Evolutionary conservation across 2,888 invertebrate genomes (phyloP).

Genomic region (Conus canariensis): DNA sequence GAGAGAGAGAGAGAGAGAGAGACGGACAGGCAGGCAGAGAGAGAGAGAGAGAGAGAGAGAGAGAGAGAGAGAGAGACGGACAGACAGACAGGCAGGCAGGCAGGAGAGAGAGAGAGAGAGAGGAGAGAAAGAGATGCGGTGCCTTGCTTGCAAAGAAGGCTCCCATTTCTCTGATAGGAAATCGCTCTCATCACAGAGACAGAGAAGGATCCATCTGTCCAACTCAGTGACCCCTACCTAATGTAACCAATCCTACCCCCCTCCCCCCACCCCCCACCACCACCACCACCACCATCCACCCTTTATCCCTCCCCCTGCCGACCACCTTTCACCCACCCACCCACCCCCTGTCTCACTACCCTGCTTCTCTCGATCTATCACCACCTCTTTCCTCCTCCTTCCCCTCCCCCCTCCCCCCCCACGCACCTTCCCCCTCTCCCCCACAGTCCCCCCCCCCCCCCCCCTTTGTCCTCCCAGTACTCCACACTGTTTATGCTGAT

Average conservation of each 20-base stretch:
- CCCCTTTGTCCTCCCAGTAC: not conserved
- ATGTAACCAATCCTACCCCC: no score
- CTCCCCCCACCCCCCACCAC: no score
- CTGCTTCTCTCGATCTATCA: not conserved
- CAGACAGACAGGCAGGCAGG: not conserved
- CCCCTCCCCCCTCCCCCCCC: not conserved
- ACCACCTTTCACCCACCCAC: no score
- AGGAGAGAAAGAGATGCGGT: not conserved
- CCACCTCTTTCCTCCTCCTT: not conserved
- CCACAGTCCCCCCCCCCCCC: not conserved
- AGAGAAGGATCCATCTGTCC: no score
- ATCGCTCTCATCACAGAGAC: no score
- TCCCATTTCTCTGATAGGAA: no score
- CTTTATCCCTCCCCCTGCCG: no score
- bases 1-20: not conserved
- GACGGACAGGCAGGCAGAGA: no score
- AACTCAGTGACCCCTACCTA: no score
- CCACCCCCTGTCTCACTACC: no score
- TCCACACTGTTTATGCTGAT: not conserved
- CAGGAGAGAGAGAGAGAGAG: conserved; percentile 23
- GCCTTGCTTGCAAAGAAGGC: no score
- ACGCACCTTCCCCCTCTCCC: not conserved
- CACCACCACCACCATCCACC: no score
- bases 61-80: not conserved
- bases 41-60: not conserved